Percentiles rank a stretch among this genome's conserved stretches.
Evolutionary conservation across 2,888 invertebrate genomes (phyloP).

Genomic region (Esperia sulphurella): DNA sequence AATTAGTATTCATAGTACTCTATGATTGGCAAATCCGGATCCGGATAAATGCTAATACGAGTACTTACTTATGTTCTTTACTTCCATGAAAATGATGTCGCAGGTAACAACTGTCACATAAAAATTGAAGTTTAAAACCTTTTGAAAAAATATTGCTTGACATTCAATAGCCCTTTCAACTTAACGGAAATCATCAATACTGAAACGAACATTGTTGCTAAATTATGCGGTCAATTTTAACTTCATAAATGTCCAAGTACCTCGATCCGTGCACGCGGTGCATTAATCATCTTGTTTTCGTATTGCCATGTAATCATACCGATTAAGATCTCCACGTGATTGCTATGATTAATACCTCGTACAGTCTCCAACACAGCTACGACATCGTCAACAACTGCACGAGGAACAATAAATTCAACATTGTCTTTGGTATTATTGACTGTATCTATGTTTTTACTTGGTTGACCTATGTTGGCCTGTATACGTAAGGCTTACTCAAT

Average conservation of each 20-base stretch:
- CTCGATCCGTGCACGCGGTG: neutral
- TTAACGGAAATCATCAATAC: neutral
- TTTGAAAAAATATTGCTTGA: neutral
- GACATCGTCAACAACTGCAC: neutral
- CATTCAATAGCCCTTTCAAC: neutral
- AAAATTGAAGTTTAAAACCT: neutral
- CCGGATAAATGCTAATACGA: no score
- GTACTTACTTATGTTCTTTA: no score
- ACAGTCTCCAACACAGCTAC: conserved; percentile 3
- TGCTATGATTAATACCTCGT: conserved; percentile 18
- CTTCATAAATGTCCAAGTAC: neutral
- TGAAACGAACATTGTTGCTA: neutral
- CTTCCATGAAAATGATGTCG: no score
- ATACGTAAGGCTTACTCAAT: conserved; percentile 10
- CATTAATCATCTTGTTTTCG: conserved; percentile 17
- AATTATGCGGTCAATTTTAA: neutral
- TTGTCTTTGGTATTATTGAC: neutral
- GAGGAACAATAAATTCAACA: neutral
- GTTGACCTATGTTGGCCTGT: neutral
- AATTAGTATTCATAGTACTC: no score
- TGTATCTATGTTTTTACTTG: neutral
- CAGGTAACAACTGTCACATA: no score
- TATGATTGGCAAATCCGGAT: no score
- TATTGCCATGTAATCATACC: conserved; percentile 21
- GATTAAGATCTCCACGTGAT: conserved; percentile 22